Base-by-base conservation (phyloP, 2,113 vertebrate genomes). In the Heteronetta atricapilla region DNA sequence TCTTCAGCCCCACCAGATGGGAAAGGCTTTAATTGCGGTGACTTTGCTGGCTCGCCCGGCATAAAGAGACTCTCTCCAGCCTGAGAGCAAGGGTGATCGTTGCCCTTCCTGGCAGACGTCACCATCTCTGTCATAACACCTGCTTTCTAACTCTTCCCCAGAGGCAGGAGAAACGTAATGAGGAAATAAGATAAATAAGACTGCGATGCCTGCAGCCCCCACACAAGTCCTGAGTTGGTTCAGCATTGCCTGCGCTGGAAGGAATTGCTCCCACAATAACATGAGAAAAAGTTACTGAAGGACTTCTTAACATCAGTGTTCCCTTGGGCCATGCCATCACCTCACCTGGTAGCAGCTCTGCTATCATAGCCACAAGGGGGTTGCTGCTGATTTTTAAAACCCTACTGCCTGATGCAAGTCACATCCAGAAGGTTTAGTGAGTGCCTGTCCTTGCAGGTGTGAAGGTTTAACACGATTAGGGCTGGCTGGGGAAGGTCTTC, bases 211-310 rank as follows among this genome's bases (percentile, higher is more conserved):
- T 13, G 44, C 52, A 5, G 62, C 56, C 15, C 55, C 25, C 40
- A 8, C 1, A 0, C 10, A 19, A 34, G 55, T 40, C 63, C 44
- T 14, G 38, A 26, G 36, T 11, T 40, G 62, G 17, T 48, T 64
- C 40, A 4, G 38, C 31, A 40, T 16, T 40, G 59, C 40, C 23
- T 75, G 31, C 31, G 4, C 38, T n/a, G 31, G 34, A 64, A 40
- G 7, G 23, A 62, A 36, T 15, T 34, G 10, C 21, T 50, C 9
- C 3, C 29, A 5, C 0, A 0, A 1, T 63, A 68, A 44, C 36
- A 34, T 29, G 52, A 48, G 34, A 44, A 82, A 70, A 87, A 48
- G 8, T 48, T 75, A 29, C 0, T 31, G 33, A 42, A 10, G 44
- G 50, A 69, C 26, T 48, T 48, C 31, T 81, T 21, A 56, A 62